Percentiles rank a stretch among this genome's conserved stretches.
Evolutionary conservation across 1,140 invertebrate genomes (phyloP).

Genomic region (Drosophila burlai): DNA sequence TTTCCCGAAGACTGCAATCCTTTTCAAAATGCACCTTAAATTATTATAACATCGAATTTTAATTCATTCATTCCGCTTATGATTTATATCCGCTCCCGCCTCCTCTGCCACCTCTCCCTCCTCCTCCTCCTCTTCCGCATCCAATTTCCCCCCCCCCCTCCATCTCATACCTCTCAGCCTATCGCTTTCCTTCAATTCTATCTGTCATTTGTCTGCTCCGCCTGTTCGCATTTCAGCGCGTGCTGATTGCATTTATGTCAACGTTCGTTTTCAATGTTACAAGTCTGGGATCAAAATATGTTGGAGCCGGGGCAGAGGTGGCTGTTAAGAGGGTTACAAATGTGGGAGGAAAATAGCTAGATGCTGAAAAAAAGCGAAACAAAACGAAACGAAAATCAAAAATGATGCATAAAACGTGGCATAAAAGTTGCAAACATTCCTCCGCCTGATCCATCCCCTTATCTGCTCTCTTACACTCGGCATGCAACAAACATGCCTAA

Average conservation of each 20-base stretch:
- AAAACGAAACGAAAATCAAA: conserved; percentile 29
- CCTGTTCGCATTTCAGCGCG: conserved; percentile 47
- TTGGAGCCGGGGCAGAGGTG: neutral
- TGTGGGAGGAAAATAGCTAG: conserved; percentile 4
- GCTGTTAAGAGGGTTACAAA: too few species aligned
- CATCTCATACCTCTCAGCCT: neutral
- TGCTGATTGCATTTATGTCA: conserved; percentile 81
- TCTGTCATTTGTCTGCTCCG: conserved; percentile 25
- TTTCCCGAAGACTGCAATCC: too few species aligned
- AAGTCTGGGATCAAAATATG: conserved; percentile 31
- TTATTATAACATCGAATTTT: too few species aligned
- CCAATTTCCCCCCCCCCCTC: neutral
- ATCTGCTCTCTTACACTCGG: conserved; percentile 20
- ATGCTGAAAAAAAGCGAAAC: conserved; percentile 11
- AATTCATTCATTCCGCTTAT: too few species aligned
- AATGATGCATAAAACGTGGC: conserved; percentile 75
- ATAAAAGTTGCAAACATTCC: conserved; percentile 48
- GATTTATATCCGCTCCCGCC: too few species aligned
- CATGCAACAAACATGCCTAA: conserved; percentile 49
- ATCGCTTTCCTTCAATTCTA: conserved; percentile 15
- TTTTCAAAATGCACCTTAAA: too few species aligned
- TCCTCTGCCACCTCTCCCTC: neutral
- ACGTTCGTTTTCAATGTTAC: conserved; percentile 80
- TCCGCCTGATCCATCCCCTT: conserved; percentile 1
- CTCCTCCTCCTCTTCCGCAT: neutral